These are phyloP conservation scores for Aphrocallistes beatrix DNA, from an alignment of 37 sponge, comb jelly and placozoan species.

Conservation along the genomic window DNA sequence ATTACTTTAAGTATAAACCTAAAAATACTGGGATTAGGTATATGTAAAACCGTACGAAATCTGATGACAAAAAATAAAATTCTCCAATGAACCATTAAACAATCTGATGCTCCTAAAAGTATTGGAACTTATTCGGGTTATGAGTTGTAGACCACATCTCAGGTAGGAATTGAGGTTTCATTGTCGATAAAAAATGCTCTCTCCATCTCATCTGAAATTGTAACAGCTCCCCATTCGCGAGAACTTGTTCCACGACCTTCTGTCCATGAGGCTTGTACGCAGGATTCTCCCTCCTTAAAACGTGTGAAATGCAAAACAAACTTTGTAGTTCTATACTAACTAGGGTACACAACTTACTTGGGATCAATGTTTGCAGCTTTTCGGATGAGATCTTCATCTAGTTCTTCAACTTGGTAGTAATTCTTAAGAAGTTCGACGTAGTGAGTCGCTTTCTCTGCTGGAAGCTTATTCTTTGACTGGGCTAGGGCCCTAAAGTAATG, in stretches of 20 bases:
- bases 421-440: neutral
- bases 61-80: too few relatives aligned
- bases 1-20: too few relatives aligned
- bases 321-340: neutral
- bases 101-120: neutral
- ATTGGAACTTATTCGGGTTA: conserved; percentile 29
- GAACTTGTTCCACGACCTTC: conserved; percentile 33
- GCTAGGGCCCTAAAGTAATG: neutral
- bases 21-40: neutral
- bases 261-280: conserved; percentile 42
- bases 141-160: conserved; percentile 51
- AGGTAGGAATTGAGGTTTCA: conserved; percentile 55
- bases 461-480: neutral
- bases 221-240: conserved; percentile 24
- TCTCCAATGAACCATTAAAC: too few relatives aligned
- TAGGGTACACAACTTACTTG: neutral
- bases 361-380: neutral
- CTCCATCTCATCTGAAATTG: conserved; percentile 60
- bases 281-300: conserved; percentile 18
- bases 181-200: conserved; percentile 52
- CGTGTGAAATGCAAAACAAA: neutral
- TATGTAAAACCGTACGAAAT: too few relatives aligned
- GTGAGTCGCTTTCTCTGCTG: neutral
- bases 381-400: neutral
- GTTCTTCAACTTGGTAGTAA: conserved; percentile 1